Conservation (phyloP, 2,113 vertebrate genomes). For the Ciconia boyciana region DNA sequence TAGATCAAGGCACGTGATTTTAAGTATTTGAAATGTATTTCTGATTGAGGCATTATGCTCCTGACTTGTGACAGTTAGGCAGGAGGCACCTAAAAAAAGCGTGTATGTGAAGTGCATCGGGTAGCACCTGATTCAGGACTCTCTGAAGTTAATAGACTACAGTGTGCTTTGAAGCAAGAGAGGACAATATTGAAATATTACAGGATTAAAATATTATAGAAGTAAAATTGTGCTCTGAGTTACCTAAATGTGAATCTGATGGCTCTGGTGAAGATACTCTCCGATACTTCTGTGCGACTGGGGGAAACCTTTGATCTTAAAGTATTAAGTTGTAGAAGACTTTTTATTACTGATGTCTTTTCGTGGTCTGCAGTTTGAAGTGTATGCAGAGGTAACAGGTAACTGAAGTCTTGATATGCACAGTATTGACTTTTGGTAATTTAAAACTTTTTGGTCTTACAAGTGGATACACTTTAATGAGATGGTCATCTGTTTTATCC, state of each 20-base stretch:
- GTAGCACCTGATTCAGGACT: background rate
- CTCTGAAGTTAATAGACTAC: background rate
- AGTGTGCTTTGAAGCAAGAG: background rate
- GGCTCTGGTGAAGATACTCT: background rate
- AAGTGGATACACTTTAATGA: background rate
- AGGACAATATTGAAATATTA: background rate
- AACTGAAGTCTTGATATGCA: background rate
- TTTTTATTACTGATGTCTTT: background rate
- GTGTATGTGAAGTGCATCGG: background rate
- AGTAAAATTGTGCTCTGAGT: background rate
- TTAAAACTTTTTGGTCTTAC: background rate
- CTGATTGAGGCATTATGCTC: background rate
- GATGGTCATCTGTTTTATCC: constrained; percentile 23
- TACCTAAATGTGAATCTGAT: background rate
- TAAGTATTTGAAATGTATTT: background rate
- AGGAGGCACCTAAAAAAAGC: background rate
- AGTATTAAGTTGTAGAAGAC: background rate
- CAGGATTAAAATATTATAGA: background rate
- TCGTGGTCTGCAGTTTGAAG: background rate
- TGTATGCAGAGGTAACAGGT: background rate
- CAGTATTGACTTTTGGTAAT: background rate
- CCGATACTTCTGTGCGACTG: background rate
- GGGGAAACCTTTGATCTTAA: background rate
- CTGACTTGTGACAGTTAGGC: background rate
- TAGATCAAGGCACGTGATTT: background rate